These are phyloP conservation scores for Gnathonemus longibarbis DNA, from an alignment of 2,113 vertebrate genomes.

Conservation along the genomic window DNA sequence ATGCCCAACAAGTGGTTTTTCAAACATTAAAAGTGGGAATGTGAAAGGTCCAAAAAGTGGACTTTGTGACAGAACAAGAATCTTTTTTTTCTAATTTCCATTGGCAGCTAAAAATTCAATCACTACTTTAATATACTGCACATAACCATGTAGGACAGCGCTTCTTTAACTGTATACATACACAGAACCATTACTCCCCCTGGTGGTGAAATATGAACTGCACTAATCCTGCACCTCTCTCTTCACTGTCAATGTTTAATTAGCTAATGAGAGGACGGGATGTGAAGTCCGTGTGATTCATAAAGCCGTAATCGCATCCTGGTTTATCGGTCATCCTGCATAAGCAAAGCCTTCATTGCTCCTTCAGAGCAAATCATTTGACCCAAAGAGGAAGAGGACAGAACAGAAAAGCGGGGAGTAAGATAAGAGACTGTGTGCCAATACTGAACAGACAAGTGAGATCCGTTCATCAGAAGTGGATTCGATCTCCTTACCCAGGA, in stretches of 20 bases:
- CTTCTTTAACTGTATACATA: neutral
- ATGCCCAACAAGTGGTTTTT: neutral
- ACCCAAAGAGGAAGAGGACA: neutral
- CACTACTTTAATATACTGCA: neutral
- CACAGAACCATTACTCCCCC: neutral
- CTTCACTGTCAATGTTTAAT: neutral
- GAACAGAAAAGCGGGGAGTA: neutral
- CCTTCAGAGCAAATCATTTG: neutral
- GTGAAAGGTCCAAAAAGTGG: neutral
- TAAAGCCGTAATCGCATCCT: neutral
- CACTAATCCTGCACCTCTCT: neutral
- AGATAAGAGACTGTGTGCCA: neutral
- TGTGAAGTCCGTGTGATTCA: neutral
- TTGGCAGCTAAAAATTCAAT: neutral
- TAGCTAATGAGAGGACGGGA: neutral
- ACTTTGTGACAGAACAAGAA: neutral
- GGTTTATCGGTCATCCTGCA: neutral
- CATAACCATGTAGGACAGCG: neutral
- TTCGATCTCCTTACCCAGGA: neutral
- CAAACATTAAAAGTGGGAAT: neutral
- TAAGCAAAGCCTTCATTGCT: neutral
- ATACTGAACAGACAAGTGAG: neutral
- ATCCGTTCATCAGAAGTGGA: neutral
- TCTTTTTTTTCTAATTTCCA: neutral
- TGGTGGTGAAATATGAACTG: neutral